These are phyloP conservation scores for Caenorhabditis becei DNA, from an alignment of 2,888 invertebrate genomes.

Conservation along the genomic window DNA sequence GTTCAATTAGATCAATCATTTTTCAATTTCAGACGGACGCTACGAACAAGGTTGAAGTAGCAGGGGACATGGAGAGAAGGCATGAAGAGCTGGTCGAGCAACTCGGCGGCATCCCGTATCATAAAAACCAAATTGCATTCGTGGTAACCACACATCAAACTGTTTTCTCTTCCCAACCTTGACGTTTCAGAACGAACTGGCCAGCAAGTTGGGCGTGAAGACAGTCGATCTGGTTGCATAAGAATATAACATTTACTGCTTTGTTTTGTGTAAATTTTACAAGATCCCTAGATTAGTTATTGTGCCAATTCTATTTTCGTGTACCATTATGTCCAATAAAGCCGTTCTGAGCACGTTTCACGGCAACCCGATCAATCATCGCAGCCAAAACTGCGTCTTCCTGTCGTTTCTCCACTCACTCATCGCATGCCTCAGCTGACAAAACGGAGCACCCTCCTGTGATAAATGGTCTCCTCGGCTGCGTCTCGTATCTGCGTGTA, in stretches of 20 bases:
- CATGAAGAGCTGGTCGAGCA: constrained; percentile 74
- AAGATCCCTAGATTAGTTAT: neutral
- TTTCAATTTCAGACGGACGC: constrained; percentile 64
- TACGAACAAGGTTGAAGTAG: constrained; percentile 70
- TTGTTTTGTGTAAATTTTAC: too few relatives aligned
- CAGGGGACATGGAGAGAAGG: constrained; percentile 77
- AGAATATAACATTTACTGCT: neutral
- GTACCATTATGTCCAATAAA: constrained; percentile 5
- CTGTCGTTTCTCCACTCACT: constrained; percentile 20
- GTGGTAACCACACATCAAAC: constrained; percentile 21
- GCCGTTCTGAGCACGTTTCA: constrained; percentile 2
- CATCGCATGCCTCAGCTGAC: constrained; percentile 40
- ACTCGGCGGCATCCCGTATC: constrained; percentile 79
- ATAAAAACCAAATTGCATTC: constrained; percentile 75
- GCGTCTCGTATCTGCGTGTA: constrained; percentile 41
- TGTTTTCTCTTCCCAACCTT: neutral
- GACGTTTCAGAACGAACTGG: constrained; percentile 71
- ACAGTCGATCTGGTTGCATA: constrained; percentile 37
- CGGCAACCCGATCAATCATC: constrained; percentile 49
- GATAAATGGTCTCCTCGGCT: constrained; percentile 51
- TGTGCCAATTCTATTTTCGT: constrained; percentile 2
- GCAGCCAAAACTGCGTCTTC: constrained; percentile 23
- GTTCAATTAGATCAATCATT: neutral
- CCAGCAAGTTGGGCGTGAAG: constrained; percentile 65
- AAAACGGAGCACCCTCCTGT: constrained; percentile 41